Conservation (phyloP, 2,797 vertebrate genomes). For the Pyrocephalus nanus region DNA sequence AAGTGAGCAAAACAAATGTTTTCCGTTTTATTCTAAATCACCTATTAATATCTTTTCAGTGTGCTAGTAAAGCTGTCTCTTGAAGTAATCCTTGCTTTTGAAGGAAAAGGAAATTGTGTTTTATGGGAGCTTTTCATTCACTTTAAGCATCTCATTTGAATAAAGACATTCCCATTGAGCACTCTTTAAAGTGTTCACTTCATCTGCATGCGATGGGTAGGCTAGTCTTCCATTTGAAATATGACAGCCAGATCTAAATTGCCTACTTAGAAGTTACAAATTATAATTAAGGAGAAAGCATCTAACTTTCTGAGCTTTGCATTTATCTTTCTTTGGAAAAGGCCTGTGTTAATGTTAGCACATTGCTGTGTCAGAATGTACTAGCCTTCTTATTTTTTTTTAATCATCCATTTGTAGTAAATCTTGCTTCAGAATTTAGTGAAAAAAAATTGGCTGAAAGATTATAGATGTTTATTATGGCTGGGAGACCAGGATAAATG, state of each 20-base stretch:
- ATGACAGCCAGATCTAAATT: conserved; percentile 37
- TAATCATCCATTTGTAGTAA: not conserved
- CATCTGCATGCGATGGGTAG: not conserved
- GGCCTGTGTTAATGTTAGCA: not conserved
- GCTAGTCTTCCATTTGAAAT: not conserved
- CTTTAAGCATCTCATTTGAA: not conserved
- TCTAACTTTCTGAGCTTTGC: not conserved
- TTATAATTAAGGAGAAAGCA: conserved; percentile 15
- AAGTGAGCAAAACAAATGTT: not conserved
- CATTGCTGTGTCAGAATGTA: not conserved
- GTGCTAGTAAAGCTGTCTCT: not conserved
- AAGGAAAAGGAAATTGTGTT: conserved; percentile 7
- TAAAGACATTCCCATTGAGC: conserved; percentile 17
- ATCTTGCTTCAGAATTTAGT: not conserved
- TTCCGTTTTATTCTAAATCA: not conserved
- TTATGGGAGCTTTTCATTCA: conserved; percentile 38
- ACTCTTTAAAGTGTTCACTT: not conserved
- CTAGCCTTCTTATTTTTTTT: not conserved
- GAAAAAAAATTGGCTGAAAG: not conserved
- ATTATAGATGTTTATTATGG: not conserved
- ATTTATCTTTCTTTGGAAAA: not conserved
- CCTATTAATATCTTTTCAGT: not conserved
- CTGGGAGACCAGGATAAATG: not conserved
- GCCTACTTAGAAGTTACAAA: conserved; percentile 38
- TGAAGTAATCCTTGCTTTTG: not conserved